phyloP scores from a whole-genome alignment of 2,797 vertebrate species.

The Hemibagrus guttatus region DNA sequence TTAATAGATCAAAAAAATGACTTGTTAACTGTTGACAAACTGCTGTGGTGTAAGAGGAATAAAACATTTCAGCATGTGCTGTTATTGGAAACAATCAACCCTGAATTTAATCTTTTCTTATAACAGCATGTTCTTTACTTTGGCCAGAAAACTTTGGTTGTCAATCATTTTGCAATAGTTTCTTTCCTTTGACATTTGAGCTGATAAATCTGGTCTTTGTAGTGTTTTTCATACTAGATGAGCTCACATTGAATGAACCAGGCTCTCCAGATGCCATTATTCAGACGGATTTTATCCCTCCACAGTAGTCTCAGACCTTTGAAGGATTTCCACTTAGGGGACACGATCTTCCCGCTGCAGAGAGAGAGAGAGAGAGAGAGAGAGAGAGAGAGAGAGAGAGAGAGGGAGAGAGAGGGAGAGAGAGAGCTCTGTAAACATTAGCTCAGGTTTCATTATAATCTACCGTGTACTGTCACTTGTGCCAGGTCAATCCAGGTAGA shows the following conservation, averaged over 20 bases:
- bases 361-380: conserved; percentile 17
- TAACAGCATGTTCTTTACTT: background rate
- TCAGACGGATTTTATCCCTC: conserved; percentile 96
- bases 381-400: background rate
- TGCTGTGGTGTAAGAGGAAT: background rate
- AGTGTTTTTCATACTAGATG: background rate
- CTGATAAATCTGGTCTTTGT: background rate
- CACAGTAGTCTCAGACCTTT: conserved; percentile 93
- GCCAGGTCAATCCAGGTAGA: background rate
- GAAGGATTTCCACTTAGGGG: conserved; percentile 98
- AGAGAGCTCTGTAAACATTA: background rate
- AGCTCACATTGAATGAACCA: conserved; percentile 98
- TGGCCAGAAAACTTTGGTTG: background rate
- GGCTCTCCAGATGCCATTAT: conserved; percentile 98
- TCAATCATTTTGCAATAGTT: background rate
- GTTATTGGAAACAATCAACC: background rate
- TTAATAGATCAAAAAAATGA: background rate
- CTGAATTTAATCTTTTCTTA: background rate
- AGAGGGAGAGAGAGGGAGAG: background rate
- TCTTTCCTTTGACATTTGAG: background rate
- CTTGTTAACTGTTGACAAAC: background rate
- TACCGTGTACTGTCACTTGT: background rate
- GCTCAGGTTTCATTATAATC: background rate
- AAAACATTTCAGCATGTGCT: background rate
- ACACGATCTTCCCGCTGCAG: conserved; percentile 89